A percentile compares a stretch with the other conserved stretches of the same genome.
phyloP scores from a whole-genome alignment of 2,113 vertebrate species.

The Heloderma charlesbogerti region DNA sequence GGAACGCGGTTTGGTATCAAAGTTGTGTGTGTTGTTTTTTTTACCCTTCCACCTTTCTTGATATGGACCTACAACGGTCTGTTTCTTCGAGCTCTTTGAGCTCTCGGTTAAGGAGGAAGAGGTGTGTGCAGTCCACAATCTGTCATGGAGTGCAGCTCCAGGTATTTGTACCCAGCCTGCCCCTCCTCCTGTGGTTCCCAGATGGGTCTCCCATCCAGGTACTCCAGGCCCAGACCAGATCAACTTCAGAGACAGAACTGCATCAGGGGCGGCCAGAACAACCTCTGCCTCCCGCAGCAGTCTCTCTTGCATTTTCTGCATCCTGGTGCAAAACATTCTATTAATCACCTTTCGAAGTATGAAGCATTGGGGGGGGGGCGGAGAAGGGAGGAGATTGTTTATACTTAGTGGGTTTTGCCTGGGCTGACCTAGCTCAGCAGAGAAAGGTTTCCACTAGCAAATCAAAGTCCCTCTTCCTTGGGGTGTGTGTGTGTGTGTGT shows the following conservation, averaged over 20 bases:
- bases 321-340: neutral
- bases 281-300: neutral
- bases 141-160: neutral
- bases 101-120: neutral
- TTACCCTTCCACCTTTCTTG: neutral
- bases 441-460: neutral
- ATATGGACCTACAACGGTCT: no score
- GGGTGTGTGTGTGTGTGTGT: neutral
- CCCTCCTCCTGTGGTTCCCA: neutral
- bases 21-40: neutral
- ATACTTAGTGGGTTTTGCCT: neutral
- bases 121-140: neutral
- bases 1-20: neutral
- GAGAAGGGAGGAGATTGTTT: neutral
- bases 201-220: neutral
- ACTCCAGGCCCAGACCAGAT: neutral
- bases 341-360: neutral
- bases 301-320: neutral
- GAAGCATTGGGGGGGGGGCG: neutral
- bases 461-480: neutral
- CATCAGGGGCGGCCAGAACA: neutral
- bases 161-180: neutral
- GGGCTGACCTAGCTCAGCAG: neutral
- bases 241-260: neutral
- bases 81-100: no score